A percentile compares a stretch with the other conserved stretches of the same genome.
Evolutionary conservation across 2,888 invertebrate genomes (phyloP).

Genomic region (Argynnis bischoffii): DNA sequence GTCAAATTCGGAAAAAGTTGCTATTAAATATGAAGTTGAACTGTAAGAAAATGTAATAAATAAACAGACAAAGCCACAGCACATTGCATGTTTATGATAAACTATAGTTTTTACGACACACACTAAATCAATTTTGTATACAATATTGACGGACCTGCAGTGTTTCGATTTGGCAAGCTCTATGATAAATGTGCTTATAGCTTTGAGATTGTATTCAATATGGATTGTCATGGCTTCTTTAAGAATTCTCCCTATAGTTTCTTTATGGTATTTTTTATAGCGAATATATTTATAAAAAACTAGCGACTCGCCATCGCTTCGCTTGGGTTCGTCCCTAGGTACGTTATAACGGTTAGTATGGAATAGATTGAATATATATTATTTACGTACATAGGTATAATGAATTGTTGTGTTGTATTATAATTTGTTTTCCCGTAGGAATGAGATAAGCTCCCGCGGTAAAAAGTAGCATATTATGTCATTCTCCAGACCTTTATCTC

Average conservation of each 20-base stretch:
- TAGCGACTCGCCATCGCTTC: too few relatives aligned
- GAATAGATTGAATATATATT: too few relatives aligned
- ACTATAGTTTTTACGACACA: constrained; percentile 38
- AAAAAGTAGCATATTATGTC: too few relatives aligned
- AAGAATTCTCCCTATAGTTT: background rate
- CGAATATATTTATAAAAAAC: too few relatives aligned
- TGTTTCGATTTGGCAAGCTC: constrained; percentile 34
- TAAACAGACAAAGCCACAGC: background rate
- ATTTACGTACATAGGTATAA: too few relatives aligned
- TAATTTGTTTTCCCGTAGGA: too few relatives aligned
- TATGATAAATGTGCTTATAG: constrained; percentile 26
- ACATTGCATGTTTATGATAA: background rate
- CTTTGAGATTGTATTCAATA: constrained; percentile 7
- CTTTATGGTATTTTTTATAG: background rate
- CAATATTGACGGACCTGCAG: constrained; percentile 39
- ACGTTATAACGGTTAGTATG: too few relatives aligned
- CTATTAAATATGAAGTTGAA: background rate
- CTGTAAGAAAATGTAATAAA: background rate
- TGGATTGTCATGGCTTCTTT: constrained; percentile 7
- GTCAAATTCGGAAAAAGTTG: too few relatives aligned
- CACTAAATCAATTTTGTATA: constrained; percentile 41
- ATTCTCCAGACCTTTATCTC: too few relatives aligned
- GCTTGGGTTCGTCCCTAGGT: too few relatives aligned
- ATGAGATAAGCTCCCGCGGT: too few relatives aligned
- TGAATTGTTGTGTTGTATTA: too few relatives aligned